Evolutionary conservation across 1,140 invertebrate species (phyloP), one percentile per base, ranked within the genome.

Genomic region (Lepidurus arcticus): DNA sequence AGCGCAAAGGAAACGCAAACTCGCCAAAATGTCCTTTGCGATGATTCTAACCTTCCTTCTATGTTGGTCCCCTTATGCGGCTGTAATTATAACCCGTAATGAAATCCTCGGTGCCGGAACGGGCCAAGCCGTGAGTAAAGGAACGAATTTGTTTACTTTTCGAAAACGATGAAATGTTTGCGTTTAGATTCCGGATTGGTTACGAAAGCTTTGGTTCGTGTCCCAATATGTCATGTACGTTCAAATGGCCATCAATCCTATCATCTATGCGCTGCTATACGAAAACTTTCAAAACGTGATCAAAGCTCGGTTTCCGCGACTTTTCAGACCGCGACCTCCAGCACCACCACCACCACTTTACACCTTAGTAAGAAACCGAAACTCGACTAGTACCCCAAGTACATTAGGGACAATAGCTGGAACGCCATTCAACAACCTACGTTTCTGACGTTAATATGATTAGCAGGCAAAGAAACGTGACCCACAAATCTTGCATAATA

Each of bases 181-280:
- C 34, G 10, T 75, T 16, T 75, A 82, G 81, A 76, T 83, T 7
- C 45, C 80, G 0, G 73, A 76, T n/a, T 84, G 83, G 44, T 90
- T 87, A 82, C 83, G 86, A 73, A 84, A 85, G 2, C 82, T 91
- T 75, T 90, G 90, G 88, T 91, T 91, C 80, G 84, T 87, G 2
- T 89, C 90, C 0, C 89, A 91, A 81, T 91, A 88, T 80, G 83
- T 92, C 9, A 89, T 92, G 79, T 90, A 91, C 73, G 80, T 89
- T 7, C 92, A 92, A 83, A 89, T 90, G 26, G 90, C 91, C 8
- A 85, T 92, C 73, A 92, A 93, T 84, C 92, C 92, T 0, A 83
- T 93, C 1, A 89, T 93, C 65, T 93, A 92, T 79, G 91, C 90
- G 13, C 89, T 90, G 44, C 91, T 88, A 10, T 92, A 92, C 81